Conservation (phyloP, 2,113 vertebrate genomes). For the Gallinago paraguaiae region DNA sequence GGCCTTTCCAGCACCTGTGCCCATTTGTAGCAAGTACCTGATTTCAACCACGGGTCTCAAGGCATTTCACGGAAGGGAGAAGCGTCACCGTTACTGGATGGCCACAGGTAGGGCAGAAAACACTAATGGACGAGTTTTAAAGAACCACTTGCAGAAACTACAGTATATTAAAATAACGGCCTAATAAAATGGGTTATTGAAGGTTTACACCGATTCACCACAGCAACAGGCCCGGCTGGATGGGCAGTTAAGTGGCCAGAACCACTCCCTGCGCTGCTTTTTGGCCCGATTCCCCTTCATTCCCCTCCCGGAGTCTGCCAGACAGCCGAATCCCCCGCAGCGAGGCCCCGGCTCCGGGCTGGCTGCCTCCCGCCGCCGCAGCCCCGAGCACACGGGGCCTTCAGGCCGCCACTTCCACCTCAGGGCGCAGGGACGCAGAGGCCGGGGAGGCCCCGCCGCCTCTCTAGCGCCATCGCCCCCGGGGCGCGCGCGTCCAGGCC, state of each 20-base stretch:
- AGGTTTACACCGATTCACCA: not conserved
- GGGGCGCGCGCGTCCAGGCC: too few relatives aligned
- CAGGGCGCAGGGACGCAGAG: not conserved
- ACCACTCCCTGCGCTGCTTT: not conserved
- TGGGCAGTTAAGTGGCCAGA: fast-evolving
- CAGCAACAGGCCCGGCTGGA: fast-evolving
- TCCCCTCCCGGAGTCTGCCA: not conserved
- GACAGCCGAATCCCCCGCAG: fast-evolving
- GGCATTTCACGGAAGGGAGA: not conserved
- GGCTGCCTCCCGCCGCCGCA: fast-evolving
- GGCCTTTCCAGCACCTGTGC: not conserved
- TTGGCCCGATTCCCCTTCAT: fast-evolving
- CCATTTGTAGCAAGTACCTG: too few relatives aligned
- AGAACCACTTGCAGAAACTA: not conserved
- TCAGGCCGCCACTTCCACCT: fast-evolving
- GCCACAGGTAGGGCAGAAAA: not conserved
- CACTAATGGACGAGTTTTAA: not conserved
- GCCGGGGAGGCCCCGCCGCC: too few relatives aligned
- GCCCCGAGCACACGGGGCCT: too few relatives aligned
- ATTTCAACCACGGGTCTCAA: not conserved
- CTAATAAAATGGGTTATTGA: not conserved
- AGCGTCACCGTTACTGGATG: not conserved
- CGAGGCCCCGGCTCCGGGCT: too few relatives aligned
- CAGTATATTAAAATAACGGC: fast-evolving
- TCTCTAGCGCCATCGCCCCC: fast-evolving